Evolutionary conservation across 2,113 vertebrate genomes (phyloP).

Genomic region (Periophthalmus modestus): DNA sequence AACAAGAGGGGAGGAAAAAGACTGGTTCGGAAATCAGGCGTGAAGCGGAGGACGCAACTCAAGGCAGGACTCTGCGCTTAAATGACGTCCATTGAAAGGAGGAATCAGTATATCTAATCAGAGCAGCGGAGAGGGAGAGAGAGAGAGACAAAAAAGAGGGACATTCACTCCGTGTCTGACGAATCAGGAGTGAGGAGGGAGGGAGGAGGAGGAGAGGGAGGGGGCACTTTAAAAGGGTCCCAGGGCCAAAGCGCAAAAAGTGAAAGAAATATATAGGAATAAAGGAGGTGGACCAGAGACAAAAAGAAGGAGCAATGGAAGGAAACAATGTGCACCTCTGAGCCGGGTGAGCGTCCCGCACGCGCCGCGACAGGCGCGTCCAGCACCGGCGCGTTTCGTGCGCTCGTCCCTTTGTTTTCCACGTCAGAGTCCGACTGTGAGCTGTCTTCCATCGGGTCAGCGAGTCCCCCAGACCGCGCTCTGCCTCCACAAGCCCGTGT

Average conservation of each 20-base stretch:
- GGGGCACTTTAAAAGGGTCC: constrained; percentile 93
- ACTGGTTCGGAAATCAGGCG: constrained; percentile 90
- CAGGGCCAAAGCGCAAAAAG: constrained; percentile 88
- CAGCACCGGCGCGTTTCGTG: constrained; percentile 67
- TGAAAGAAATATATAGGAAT: constrained; percentile 86
- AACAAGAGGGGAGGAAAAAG: constrained; percentile 80
- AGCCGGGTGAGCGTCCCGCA: constrained; percentile 76
- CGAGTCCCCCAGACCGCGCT: constrained; percentile 45
- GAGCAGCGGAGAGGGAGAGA: constrained; percentile 86
- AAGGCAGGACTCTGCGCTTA: constrained; percentile 95
- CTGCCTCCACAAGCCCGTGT: constrained; percentile 45
- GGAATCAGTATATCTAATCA: constrained; percentile 99
- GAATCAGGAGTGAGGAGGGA: constrained; percentile 81
- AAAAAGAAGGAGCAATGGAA: constrained; percentile 72
- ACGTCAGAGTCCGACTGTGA: constrained; percentile 68
- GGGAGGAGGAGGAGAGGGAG: constrained; percentile 23
- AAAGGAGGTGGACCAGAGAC: constrained; percentile 68
- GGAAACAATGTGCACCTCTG: constrained; percentile 78
- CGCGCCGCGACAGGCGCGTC: constrained; percentile 64
- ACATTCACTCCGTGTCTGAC: constrained; percentile 89
- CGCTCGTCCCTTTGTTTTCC: constrained; percentile 72
- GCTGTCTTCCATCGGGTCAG: constrained; percentile 65
- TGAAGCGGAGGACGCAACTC: constrained; percentile 96
- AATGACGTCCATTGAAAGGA: constrained; percentile 99
- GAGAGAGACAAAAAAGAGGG: constrained; percentile 83